Percentiles rank a stretch among this genome's conserved stretches.
Evolutionary conservation across 2,797 vertebrate genomes (phyloP).

Genomic region (Melopsittacus undulatus): DNA sequence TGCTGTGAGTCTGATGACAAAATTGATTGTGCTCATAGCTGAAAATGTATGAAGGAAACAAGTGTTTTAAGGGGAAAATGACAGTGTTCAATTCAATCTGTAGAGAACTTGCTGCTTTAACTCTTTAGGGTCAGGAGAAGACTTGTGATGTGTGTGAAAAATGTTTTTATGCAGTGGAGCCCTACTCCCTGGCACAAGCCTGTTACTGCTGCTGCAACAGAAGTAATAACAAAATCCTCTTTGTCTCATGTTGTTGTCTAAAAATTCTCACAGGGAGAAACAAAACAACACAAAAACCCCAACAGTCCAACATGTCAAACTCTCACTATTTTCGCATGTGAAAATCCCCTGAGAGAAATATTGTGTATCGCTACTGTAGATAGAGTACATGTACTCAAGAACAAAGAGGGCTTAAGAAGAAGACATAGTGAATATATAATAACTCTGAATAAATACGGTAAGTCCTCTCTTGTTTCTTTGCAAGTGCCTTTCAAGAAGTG

Average conservation of each 20-base stretch:
- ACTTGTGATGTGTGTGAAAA: background rate
- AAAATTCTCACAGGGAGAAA: slow-evolving; percentile 54
- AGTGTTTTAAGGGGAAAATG: slow-evolving; percentile 20
- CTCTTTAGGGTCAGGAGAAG: background rate
- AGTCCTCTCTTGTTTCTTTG: slow-evolving; percentile 72
- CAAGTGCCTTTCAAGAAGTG: slow-evolving; percentile 71
- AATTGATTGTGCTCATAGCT: background rate
- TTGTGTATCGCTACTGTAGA: slow-evolving; percentile 56
- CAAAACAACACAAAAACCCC: slow-evolving; percentile 12
- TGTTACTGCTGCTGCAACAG: background rate
- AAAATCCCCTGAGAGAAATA: slow-evolving; percentile 64
- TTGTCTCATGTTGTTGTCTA: slow-evolving; percentile 51
- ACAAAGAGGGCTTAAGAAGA: slow-evolving; percentile 72
- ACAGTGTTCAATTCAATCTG: background rate
- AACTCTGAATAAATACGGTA: slow-evolving; percentile 72
- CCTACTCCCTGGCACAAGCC: background rate
- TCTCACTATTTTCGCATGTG: slow-evolving; percentile 6
- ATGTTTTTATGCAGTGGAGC: background rate
- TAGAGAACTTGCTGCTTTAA: slow-evolving; percentile 14
- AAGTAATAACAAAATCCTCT: slow-evolving; percentile 51
- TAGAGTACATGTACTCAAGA: slow-evolving; percentile 67
- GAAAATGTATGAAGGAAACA: slow-evolving; percentile 13
- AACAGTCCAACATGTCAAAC: slow-evolving; percentile 46
- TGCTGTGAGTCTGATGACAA: background rate
- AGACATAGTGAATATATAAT: slow-evolving; percentile 72